phyloP scores from a whole-genome alignment of 2,888 invertebrate species.

The Coenonympha arcania region DNA sequence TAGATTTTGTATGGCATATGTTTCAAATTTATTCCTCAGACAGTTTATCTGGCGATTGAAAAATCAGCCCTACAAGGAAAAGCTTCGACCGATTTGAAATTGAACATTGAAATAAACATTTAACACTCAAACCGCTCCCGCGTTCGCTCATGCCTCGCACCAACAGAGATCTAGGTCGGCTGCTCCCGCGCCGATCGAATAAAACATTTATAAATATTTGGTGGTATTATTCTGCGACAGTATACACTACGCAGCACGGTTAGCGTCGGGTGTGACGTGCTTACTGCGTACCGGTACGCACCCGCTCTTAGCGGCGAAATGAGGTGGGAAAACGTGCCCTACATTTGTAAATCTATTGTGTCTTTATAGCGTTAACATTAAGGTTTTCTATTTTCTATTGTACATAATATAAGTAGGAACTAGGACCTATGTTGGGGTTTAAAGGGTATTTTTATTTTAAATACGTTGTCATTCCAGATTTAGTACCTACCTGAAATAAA shows the following conservation, averaged over 20 bases:
- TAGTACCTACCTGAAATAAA: too few relatives aligned
- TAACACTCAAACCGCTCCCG: neutral
- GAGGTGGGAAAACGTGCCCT: constrained; percentile 20
- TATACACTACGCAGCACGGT: neutral
- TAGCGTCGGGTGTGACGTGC: constrained; percentile 13
- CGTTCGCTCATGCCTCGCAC: constrained; percentile 19
- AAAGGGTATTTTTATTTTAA: too few relatives aligned
- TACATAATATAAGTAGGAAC: neutral
- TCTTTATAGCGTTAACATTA: neutral
- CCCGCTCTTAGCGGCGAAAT: constrained; percentile 17
- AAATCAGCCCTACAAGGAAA: too few relatives aligned
- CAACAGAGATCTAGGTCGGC: constrained; percentile 23
- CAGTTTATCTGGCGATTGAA: too few relatives aligned
- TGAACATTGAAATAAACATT: too few relatives aligned
- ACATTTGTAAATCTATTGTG: constrained; percentile 14
- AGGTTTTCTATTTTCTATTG: neutral
- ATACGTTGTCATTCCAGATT: too few relatives aligned
- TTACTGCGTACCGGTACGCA: too few relatives aligned
- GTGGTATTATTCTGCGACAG: constrained; percentile 48
- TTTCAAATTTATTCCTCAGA: too few relatives aligned
- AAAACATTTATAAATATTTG: constrained; percentile 74
- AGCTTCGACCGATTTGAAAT: too few relatives aligned
- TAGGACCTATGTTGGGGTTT: too few relatives aligned
- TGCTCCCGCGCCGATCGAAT: constrained; percentile 51
- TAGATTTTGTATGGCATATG: too few relatives aligned